Evolutionary conservation across 2,888 invertebrate genomes (phyloP), one percentile per base, ranked within the genome.

Genomic region (Cremastobaeus sp.): DNA sequence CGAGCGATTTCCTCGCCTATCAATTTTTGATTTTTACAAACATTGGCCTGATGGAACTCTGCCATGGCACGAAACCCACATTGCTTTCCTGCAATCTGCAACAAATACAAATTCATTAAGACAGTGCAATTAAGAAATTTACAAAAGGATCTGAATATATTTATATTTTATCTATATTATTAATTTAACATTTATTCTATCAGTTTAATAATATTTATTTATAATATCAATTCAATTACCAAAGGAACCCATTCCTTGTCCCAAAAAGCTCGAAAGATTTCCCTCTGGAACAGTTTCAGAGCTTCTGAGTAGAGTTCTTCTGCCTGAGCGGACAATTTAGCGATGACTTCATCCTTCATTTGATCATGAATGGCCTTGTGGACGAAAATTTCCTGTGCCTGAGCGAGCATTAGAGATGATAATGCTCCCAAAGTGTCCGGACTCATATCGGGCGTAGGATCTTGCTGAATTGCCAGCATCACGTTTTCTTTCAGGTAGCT

Each of bases 371-470:
- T 94, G 52, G 98, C 98, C 89, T 99, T 99, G 84, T 94, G 92
- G 45, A 96, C 96, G 87, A 99, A 96, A 77, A 97, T 94, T 89
- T 99, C 99, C 89, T 99, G 99, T 5, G 97, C 99, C 89, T 99
- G 99, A 11, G 99, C 98, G 43, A 99, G 89, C 97, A 98, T 98
- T 48, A 99, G 89, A 45, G 94, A 91, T 54, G 94, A 91, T 17
- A 99, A 90, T 28, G 97, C 96, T 66, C 92, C 91, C 55, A 99
- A 90, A 15, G 97, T 95, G 83, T 99, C 99, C 2, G 97, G 96
- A 86, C 93, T 93, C 80, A 99, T 91, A 89, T 99, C 99, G 3
- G 96, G 96, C 1, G 99, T 99, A 18, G 98, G 96, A 84, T 99
- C 98, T 86, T 96, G 95, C 82, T 96, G 96, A 81, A 98, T 94